Base-by-base conservation (phyloP, 2,888 invertebrate genomes). In the Troides aeacus region DNA sequence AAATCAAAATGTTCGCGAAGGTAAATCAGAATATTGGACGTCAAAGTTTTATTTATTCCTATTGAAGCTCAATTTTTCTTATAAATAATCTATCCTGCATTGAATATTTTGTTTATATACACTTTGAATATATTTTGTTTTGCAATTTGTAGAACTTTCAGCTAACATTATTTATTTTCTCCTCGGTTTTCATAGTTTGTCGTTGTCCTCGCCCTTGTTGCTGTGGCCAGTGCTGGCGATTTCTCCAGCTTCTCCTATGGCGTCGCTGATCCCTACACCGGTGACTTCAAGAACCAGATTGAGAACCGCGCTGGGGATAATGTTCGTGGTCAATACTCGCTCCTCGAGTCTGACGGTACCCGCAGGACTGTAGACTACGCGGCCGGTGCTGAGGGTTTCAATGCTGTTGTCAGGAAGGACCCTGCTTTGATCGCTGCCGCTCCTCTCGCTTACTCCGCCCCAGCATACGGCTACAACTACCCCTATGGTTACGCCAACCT, bases 341-440 rank as follows among this genome's bases (percentile, higher is more conserved):
- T 94, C 64, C 79, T 89, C 70, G 94, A 94, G 73, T 81, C 94
- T 39, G 94, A 94, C 73, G 93, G 94, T 72, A 90, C 92, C 59
- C 85, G 87, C 69, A 89, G 94, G 70, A 93, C 89, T 17, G 94
- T 94, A 0, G 93, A 94, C 83, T 94, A 94, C 80, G 89, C 92
- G 17, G 93, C 94, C 50, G 93, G 92, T 58, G 89, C 88, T 18
- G 79, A 84, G 64, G 94, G 94, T 17, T 94, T 94, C 88, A 94
- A 94, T 84, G 94, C 94, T 57, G 78, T 93, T 62, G 94, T 94
- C 15, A 87, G 90, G 77, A 93, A 92, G 71, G 93, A 93, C 84
- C 93, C 93, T 4, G 89, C 84, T 2, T 74, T 86, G 67, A 77
- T 87, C 70, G 78, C 85, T 53, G 75, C 84, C 46, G 76, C 83